Evolutionary conservation across 1,140 invertebrate genomes (phyloP), one percentile per base, ranked within the genome.

Genomic region (Aphelinus atriplicis): DNA sequence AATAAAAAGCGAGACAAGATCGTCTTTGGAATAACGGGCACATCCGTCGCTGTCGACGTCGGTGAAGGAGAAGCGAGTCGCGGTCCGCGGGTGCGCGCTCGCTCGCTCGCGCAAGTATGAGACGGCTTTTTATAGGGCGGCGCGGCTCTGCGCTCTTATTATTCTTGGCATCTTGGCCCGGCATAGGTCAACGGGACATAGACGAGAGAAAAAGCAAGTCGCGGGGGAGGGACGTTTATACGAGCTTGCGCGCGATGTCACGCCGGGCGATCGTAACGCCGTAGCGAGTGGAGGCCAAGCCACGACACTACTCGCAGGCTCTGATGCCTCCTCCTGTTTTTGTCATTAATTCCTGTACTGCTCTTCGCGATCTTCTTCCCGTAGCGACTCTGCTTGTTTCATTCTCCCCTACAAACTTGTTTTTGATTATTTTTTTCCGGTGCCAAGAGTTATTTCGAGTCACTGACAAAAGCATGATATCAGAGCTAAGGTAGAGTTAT

Each of bases 241-340:
- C 73, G 77, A 80, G 78, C 45, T 47, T 26, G 26, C 26, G 26
- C 46, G 67, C 66, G 70, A 79, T 80, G 79, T 80, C 82, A 82
- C 76, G 77, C 71, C 72, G 79, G 67, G 75, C 77, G 80, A 66
- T 83, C 79, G 79, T 83, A 82, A 84, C 77, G 73, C 77, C 71
- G 71, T 71, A 67, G 26, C 26, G 63, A 61, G 45, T 10, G 46
- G 6, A 64, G 55, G 71, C 26, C 26, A 75, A 77, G 72, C 64
- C 61, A 66, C 65, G 71, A 57, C 45, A 26, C 26, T 26, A 26
- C 26, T 26, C 60, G 61, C 71, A 9, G 53, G 73, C 58, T 48
- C 64, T 65, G 55, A 47, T 68, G 64, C 66, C 67, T 48, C 9
- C 10, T 7, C 50, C 67, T 56, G 9, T 9, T n/a, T 42, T 60